Percentiles rank a stretch among this genome's conserved stretches.
These are phyloP conservation scores for Sinocyclocheilus maitianheensis DNA, from an alignment of 2,113 vertebrate species.

Conservation along the genomic window DNA sequence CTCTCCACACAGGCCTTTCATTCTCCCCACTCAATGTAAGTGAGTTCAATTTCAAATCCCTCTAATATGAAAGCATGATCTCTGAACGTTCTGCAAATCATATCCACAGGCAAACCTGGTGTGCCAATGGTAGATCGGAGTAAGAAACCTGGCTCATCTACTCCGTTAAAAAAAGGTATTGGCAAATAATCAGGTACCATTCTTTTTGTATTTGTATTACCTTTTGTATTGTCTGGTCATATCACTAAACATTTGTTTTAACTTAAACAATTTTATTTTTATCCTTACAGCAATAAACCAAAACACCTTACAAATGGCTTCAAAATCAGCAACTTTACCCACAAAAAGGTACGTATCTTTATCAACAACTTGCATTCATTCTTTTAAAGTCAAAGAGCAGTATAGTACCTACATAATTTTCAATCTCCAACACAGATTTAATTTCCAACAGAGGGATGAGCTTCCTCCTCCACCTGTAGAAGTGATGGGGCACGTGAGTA, in stretches of 20 bases:
- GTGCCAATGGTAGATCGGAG: constrained; percentile 81
- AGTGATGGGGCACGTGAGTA: constrained; percentile 8
- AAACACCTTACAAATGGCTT: background rate
- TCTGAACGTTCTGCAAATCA: background rate
- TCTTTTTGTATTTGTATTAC: too few species aligned
- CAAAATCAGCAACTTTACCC: background rate
- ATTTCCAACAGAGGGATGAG: background rate
- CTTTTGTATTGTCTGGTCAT: background rate
- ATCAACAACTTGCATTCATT: background rate
- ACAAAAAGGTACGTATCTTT: background rate
- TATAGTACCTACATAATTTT: background rate
- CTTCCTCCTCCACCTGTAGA: background rate
- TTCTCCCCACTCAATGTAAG: constrained; percentile 16
- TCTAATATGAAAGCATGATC: background rate
- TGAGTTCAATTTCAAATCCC: background rate
- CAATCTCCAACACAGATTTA: constrained; percentile 15
- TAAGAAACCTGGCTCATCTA: constrained; percentile 73
- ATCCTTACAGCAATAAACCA: background rate
- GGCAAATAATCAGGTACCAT: background rate
- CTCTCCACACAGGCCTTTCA: constrained; percentile 10
- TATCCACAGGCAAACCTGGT: constrained; percentile 36
- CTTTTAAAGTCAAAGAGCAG: background rate
- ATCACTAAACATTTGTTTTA: background rate
- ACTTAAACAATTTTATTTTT: background rate
- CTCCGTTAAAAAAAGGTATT: background rate